phyloP scores from a whole-genome alignment of 2,888 invertebrate species.

The Oligia strigilis region DNA sequence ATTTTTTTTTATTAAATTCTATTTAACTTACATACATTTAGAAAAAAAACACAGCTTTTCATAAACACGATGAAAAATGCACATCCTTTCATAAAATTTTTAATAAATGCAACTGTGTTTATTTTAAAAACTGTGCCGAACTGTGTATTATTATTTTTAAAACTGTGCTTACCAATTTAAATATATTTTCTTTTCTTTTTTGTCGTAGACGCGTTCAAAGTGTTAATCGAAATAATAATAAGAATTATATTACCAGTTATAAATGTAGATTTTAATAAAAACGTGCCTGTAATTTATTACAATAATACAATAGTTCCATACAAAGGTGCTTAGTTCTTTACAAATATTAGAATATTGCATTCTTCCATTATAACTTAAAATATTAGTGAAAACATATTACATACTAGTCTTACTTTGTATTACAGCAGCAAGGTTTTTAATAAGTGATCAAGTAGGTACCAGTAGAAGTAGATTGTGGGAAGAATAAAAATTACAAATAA shows the following conservation, averaged over 20 bases:
- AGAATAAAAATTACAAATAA: slow-evolving; percentile 19
- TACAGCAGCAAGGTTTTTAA: slow-evolving; percentile 67
- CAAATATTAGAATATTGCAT: slow-evolving; percentile 69
- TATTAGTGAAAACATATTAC: slow-evolving; percentile 74
- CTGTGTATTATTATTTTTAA: not conserved
- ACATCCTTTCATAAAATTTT: not conserved
- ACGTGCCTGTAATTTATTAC: slow-evolving; percentile 83
- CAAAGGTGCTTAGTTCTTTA: slow-evolving; percentile 79
- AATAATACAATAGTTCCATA: slow-evolving; percentile 75
- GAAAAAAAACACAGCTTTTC: not conserved
- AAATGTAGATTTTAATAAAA: slow-evolving; percentile 68
- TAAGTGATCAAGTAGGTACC: slow-evolving; percentile 55
- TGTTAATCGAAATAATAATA: slow-evolving; percentile 61
- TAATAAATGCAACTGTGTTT: not conserved
- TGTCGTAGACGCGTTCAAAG: slow-evolving; percentile 61
- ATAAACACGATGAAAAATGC: not conserved
- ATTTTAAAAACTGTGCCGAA: not conserved
- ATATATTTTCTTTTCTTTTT: not conserved
- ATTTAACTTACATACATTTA: not conserved
- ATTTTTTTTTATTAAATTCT: not conserved
- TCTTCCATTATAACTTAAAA: slow-evolving; percentile 76
- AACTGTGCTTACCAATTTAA: not conserved
- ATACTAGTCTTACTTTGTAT: slow-evolving; percentile 81
- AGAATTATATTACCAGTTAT: slow-evolving; percentile 69
- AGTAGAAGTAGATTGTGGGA: slow-evolving; percentile 52